These are phyloP conservation scores for Nibea coibor DNA, from an alignment of 2,113 vertebrate genomes.

Conservation along the genomic window DNA sequence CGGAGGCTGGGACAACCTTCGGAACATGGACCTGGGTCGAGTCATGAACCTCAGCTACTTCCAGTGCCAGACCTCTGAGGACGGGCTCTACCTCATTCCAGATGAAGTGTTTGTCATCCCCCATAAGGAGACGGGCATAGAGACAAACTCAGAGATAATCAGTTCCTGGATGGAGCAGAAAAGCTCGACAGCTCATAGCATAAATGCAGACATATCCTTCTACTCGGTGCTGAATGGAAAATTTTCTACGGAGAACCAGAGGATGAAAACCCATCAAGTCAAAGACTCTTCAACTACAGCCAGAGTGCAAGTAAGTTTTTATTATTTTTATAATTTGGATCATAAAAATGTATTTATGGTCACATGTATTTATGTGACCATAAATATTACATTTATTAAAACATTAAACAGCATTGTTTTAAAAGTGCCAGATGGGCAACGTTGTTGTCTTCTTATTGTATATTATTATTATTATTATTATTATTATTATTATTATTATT, in stretches of 20 bases:
- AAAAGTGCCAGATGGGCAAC: background rate
- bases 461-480: too few relatives aligned
- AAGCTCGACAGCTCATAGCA: slow-evolving; percentile 85
- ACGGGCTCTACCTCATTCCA: slow-evolving; percentile 90
- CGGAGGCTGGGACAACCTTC: slow-evolving; percentile 94
- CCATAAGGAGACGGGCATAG: slow-evolving; percentile 88
- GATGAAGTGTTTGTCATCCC: slow-evolving; percentile 90
- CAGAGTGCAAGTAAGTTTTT: slow-evolving; percentile 82
- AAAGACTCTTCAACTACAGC: slow-evolving; percentile 85
- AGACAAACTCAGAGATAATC: slow-evolving; percentile 91
- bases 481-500: too few relatives aligned
- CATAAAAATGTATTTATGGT: too few relatives aligned
- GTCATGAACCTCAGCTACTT: slow-evolving; percentile 89
- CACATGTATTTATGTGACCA: background rate
- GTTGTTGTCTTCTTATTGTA: too few relatives aligned
- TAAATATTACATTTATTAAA: background rate
- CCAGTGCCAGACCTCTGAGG: slow-evolving; percentile 90
- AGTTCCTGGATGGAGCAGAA: slow-evolving; percentile 88
- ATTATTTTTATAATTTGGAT: background rate
- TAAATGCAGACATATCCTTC: slow-evolving; percentile 88
- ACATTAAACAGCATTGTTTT: background rate
- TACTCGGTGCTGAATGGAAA: slow-evolving; percentile 85
- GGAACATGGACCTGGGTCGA: slow-evolving; percentile 90
- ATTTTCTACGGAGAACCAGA: slow-evolving; percentile 86
- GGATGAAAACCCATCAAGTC: slow-evolving; percentile 90